Percentiles rank a stretch among this genome's conserved stretches.
These are phyloP conservation scores for Drosophila triauraria DNA, from an alignment of 1,140 invertebrate species.

Conservation along the genomic window DNA sequence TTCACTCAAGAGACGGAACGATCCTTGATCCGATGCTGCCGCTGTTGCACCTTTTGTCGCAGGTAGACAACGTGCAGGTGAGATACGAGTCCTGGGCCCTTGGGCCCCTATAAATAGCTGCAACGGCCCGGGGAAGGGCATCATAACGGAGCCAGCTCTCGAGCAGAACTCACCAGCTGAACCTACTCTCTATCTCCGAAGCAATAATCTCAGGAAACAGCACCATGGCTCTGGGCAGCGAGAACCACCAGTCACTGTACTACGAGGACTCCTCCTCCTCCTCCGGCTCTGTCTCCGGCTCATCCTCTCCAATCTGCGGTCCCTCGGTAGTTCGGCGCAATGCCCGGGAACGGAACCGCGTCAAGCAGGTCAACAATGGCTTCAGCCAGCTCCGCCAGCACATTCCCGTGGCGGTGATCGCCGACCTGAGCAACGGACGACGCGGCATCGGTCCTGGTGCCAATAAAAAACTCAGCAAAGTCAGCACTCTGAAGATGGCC, in stretches of 20 bases:
- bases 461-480: slow-evolving; percentile 96
- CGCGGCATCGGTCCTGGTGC: slow-evolving; percentile 87
- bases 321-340: slow-evolving; percentile 94
- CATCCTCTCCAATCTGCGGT: slow-evolving; percentile 21
- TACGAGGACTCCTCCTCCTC: slow-evolving; percentile 30
- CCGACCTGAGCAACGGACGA: slow-evolving; percentile 89
- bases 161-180: slow-evolving; percentile 36
- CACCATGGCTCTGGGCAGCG: slow-evolving; percentile 47
- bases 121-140: slow-evolving; percentile 80
- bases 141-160: slow-evolving; percentile 73
- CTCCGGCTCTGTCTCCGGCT: not conserved
- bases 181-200: not conserved
- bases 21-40: slow-evolving; percentile 35
- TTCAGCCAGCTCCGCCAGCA: slow-evolving; percentile 95
- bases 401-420: slow-evolving; percentile 91
- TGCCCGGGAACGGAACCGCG: slow-evolving; percentile 96
- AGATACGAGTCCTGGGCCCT: slow-evolving; percentile 26
- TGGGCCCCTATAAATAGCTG: slow-evolving; percentile 72
- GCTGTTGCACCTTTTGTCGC: slow-evolving; percentile 40
- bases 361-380: slow-evolving; percentile 97
- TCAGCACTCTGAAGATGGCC: slow-evolving; percentile 96
- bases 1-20: slow-evolving; percentile 18
- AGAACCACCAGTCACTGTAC: slow-evolving; percentile 40
- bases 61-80: slow-evolving; percentile 57
- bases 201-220: not conserved